phyloP scores from a whole-genome alignment of 2,113 vertebrate species.

The Heterotilapia buettikoferi region DNA sequence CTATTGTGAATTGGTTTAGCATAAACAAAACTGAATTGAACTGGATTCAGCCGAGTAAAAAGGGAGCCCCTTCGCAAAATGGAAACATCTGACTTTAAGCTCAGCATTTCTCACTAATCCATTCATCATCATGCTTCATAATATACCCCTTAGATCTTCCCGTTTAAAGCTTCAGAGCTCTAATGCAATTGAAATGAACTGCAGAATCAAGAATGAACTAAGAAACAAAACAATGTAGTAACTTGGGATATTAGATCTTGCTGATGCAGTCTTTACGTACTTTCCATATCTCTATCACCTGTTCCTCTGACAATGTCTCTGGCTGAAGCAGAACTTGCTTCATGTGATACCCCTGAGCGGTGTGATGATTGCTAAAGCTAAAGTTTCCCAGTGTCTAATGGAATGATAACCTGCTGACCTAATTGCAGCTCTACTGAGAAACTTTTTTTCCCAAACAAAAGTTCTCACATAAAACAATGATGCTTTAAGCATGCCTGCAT shows the following conservation, averaged over 20 bases:
- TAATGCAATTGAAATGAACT: not conserved
- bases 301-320: not conserved
- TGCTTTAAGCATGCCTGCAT: not conserved
- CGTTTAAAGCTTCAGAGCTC: not conserved
- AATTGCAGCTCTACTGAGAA: not conserved
- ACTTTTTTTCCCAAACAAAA: not conserved
- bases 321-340: not conserved
- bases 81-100: not conserved
- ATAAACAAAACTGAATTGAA: not conserved
- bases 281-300: not conserved
- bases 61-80: not conserved
- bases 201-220: not conserved
- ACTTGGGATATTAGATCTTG: not conserved
- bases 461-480: not conserved
- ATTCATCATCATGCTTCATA: not conserved
- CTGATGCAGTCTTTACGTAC: not conserved
- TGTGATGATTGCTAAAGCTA: not conserved
- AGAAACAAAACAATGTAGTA: not conserved
- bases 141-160: not conserved
- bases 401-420: not conserved
- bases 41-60: not conserved
- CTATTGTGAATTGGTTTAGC: not conserved
- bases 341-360: not conserved
- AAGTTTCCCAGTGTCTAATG: not conserved
- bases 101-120: not conserved